Base-by-base conservation (phyloP, 2,797 vertebrate genomes). In the Nannoperca australis region DNA sequence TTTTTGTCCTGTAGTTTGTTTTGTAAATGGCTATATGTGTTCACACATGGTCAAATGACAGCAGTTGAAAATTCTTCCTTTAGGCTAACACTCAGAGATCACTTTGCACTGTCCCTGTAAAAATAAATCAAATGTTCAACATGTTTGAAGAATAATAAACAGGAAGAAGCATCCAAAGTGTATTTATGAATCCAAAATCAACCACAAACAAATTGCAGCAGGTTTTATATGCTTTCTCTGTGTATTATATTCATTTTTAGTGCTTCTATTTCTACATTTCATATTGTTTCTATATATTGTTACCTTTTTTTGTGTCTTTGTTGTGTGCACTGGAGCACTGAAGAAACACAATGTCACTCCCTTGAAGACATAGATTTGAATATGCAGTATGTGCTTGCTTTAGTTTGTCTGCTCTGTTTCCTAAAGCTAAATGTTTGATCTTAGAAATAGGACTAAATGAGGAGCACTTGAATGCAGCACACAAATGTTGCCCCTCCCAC, bases 401-500 rank as follows among this genome's bases (percentile, higher is more conserved):
- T 27, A 7, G 2, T 55, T 42, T 14, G 7, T 11, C 32, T 49
- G 17, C 17, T 36, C 18, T 7, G 8, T 8, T 27, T 47, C 8
- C 8, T 3, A 27, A 40, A 40, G 12, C 12, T 12, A 14, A 74
- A 59, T 17, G 40, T 55, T 40, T 34, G 4, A 60, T 60, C 20
- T 50, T 13, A 45, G 22, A 17, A 64, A 14, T 7, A n/a, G 27
- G 27, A 42, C 7, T 67, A 50, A 76, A 71, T 27, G 20, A 34
- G 62, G 9, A 40, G 53, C 12, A 73, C 27, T 42, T 66, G 15
- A 76, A 64, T 42, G 58, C 22, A 68, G 45, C 27, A 27, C 4
- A 24, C 4, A 20, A 4, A 50, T 20, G 44, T 51, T 1, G 54
- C 7, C 36, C 49, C 30, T 32, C 62, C 42, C 22, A 24, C 51